A percentile compares a stretch with the other conserved stretches of the same genome.
phyloP scores from a whole-genome alignment of 2,797 vertebrate genomes.

The Eptatretus atami region DNA sequence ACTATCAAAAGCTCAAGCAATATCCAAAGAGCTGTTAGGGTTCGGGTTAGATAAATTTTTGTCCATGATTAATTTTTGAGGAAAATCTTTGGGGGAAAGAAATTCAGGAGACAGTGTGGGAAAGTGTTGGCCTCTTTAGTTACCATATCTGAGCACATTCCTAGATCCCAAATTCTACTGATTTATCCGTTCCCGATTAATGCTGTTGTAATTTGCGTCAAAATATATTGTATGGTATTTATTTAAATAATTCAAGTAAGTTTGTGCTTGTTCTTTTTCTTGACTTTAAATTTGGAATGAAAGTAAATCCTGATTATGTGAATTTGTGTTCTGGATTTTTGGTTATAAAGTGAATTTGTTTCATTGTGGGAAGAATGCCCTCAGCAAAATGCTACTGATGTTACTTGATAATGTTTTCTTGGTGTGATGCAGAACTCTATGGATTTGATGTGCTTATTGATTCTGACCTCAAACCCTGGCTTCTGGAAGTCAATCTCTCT shows the following conservation, averaged over 20 bases:
- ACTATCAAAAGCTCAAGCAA: too few relatives aligned
- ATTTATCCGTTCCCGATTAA: too few relatives aligned
- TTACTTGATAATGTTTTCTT: slow-evolving; percentile 7
- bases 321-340: slow-evolving; percentile 13
- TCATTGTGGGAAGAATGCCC: not conserved
- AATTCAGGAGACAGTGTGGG: too few relatives aligned
- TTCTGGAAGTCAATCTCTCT: slow-evolving; percentile 84
- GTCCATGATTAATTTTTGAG: too few relatives aligned
- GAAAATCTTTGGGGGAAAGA: too few relatives aligned
- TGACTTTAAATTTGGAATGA: slow-evolving; percentile 18
- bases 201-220: too few relatives aligned
- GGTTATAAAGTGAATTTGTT: slow-evolving; percentile 13
- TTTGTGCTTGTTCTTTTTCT: slow-evolving; percentile 16
- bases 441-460: slow-evolving; percentile 93
- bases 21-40: too few relatives aligned
- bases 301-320: slow-evolving; percentile 16
- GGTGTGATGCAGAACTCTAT: slow-evolving; percentile 43
- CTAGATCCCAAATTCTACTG: too few relatives aligned
- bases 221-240: too few relatives aligned
- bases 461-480: slow-evolving; percentile 74
- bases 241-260: slow-evolving; percentile 10
- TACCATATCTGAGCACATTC: too few relatives aligned
- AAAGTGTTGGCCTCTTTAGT: too few relatives aligned
- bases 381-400: slow-evolving; percentile 9
- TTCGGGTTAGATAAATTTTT: too few relatives aligned